Conservation (phyloP, 1,140 invertebrate species). For the Agrypnia vestita region DNA sequence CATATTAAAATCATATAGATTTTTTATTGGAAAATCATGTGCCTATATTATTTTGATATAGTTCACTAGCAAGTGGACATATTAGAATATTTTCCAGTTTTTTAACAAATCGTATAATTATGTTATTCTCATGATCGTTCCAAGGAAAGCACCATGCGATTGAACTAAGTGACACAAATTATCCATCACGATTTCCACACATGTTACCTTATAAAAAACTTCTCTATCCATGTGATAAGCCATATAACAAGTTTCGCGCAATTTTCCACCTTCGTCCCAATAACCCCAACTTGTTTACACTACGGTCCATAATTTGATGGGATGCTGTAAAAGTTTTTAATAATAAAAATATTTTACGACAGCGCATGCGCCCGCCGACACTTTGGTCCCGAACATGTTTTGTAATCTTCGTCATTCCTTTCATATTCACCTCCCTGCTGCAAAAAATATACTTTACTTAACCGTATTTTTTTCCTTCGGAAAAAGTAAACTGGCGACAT, state of each 20-base stretch:
- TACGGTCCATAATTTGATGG: slow-evolving; percentile 54
- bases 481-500: too few species aligned
- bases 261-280: slow-evolving; percentile 15
- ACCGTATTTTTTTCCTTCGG: too few species aligned
- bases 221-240: not conserved
- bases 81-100: too few species aligned
- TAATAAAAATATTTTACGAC: slow-evolving; percentile 58
- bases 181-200: not conserved
- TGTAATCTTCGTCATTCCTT: not conserved
- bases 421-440: not conserved
- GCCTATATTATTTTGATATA: too few species aligned
- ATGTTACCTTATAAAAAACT: not conserved
- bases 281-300: slow-evolving; percentile 53
- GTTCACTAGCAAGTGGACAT: too few species aligned
- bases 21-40: too few species aligned
- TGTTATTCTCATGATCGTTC: too few species aligned
- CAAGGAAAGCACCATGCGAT: too few species aligned
- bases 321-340: slow-evolving; percentile 58
- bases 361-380: slow-evolving; percentile 44
- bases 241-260: not conserved
- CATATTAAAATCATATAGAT: too few species aligned
- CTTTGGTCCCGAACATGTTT: slow-evolving; percentile 1
- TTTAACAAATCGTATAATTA: too few species aligned
- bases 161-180: not conserved
- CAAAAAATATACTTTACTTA: slow-evolving; percentile 6